Conservation (phyloP, 1,140 invertebrate species). For the Himalopsyche phryganea region DNA sequence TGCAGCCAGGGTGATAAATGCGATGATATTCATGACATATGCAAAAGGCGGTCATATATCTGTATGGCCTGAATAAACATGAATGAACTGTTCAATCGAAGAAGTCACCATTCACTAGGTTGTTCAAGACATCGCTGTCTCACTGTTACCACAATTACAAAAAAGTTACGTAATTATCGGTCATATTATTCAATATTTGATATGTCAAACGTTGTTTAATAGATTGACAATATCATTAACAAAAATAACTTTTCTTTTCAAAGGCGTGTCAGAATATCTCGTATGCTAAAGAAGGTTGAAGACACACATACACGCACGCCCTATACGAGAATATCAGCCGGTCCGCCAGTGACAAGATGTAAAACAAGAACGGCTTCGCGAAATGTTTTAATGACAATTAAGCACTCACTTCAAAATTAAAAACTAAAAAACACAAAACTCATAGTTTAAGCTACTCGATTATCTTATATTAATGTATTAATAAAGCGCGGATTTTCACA, state of each 20-base stretch:
- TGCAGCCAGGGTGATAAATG: conserved; percentile 14
- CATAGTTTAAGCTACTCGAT: conserved; percentile 12
- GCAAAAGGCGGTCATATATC: conserved; percentile 23
- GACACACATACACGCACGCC: conserved; percentile 25
- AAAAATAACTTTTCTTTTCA: conserved; percentile 19
- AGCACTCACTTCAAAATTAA: conserved; percentile 18
- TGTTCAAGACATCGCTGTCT: conserved; percentile 17
- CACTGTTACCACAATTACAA: conserved; percentile 25
- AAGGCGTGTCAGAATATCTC: conserved; percentile 23
- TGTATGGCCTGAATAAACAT: conserved; percentile 20
- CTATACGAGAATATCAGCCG: conserved; percentile 22
- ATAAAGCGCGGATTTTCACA: conserved; percentile 22
- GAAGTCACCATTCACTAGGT: conserved; percentile 15
- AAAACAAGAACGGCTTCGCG: conserved; percentile 21
- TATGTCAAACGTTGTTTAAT: conserved; percentile 23
- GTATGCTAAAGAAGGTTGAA: conserved; percentile 15
- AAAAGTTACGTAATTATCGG: conserved; percentile 28
- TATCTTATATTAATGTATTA: conserved; percentile 10
- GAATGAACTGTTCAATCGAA: conserved; percentile 17
- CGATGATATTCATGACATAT: conserved; percentile 21
- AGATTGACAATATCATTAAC: conserved; percentile 16
- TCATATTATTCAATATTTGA: conserved; percentile 10
- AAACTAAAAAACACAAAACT: conserved; percentile 14
- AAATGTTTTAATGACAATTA: conserved; percentile 25
- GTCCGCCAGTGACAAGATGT: conserved; percentile 26